These are phyloP conservation scores for Pelobates cultripes DNA, from an alignment of 2,797 vertebrate species.

Conservation along the genomic window DNA sequence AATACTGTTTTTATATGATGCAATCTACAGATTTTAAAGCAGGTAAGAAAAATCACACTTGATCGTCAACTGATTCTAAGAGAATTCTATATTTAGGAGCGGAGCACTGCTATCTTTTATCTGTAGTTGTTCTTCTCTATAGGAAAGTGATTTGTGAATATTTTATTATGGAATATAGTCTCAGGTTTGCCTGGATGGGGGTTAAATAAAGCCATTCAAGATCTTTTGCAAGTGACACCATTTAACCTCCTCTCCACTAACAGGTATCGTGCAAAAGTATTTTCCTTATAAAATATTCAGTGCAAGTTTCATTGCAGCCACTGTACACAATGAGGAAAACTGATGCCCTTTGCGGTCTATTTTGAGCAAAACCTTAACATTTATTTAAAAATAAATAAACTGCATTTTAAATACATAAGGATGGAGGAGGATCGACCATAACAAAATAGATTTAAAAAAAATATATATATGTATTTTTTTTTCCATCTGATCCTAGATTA, in stretches of 20 bases:
- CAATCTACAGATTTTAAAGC: not conserved
- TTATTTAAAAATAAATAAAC: not conserved
- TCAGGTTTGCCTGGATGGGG: conserved; percentile 13
- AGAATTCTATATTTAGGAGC: not conserved
- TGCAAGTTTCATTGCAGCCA: conserved; percentile 18
- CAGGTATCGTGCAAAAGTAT: conserved; percentile 44
- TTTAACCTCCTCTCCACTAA: conserved; percentile 49
- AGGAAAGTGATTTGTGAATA: conserved; percentile 21
- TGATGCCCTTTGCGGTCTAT: conserved; percentile 12
- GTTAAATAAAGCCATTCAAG: conserved; percentile 51
- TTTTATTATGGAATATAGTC: conserved; percentile 39
- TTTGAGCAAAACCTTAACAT: conserved; percentile 30
- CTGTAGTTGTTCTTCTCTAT: not conserved
- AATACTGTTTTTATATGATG: not conserved
- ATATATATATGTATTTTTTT: no score
- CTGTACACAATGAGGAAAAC: not conserved
- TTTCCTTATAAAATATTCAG: conserved; percentile 53
- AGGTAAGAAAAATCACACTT: not conserved
- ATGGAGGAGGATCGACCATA: not conserved
- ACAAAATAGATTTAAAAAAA: not conserved
- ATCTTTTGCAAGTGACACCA: conserved; percentile 41
- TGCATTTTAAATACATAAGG: not conserved
- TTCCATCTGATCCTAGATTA: no score
- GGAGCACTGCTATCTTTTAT: not conserved
- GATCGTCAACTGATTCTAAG: not conserved